phyloP scores from a whole-genome alignment of 1,140 invertebrate genomes.

The Trichonephila clavata region DNA sequence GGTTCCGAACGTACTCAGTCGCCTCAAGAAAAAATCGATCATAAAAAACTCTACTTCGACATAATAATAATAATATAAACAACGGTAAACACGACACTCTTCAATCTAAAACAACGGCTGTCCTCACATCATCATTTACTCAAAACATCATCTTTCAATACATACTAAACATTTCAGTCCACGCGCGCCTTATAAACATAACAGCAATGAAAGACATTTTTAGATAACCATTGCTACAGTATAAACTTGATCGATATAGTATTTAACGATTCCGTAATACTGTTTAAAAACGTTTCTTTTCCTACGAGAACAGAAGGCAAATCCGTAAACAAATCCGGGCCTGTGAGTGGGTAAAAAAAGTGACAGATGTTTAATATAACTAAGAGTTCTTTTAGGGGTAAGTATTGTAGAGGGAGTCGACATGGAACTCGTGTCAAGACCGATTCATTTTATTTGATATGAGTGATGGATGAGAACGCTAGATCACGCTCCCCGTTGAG shows the following conservation, averaged over 20 bases:
- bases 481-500: background rate
- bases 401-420: background rate
- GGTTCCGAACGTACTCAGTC: too few species aligned
- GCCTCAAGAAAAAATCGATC: too few species aligned
- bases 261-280: background rate
- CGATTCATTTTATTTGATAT: conserved; percentile 18
- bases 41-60: too few species aligned
- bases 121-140: background rate
- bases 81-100: too few species aligned
- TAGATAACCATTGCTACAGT: background rate
- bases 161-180: background rate
- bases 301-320: background rate
- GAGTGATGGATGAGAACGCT: conserved; percentile 30
- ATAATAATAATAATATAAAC: too few species aligned
- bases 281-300: background rate
- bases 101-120: too few species aligned
- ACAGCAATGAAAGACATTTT: background rate
- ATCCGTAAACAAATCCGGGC: conserved; percentile 1
- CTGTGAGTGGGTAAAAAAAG: background rate
- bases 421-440: background rate
- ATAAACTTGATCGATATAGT: background rate
- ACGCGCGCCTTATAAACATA: background rate
- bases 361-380: conserved; percentile 25
- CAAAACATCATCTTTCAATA: background rate
- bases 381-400: background rate